Conservation (phyloP, 2,888 invertebrate species). For the Callyntrura guangdongensis region DNA sequence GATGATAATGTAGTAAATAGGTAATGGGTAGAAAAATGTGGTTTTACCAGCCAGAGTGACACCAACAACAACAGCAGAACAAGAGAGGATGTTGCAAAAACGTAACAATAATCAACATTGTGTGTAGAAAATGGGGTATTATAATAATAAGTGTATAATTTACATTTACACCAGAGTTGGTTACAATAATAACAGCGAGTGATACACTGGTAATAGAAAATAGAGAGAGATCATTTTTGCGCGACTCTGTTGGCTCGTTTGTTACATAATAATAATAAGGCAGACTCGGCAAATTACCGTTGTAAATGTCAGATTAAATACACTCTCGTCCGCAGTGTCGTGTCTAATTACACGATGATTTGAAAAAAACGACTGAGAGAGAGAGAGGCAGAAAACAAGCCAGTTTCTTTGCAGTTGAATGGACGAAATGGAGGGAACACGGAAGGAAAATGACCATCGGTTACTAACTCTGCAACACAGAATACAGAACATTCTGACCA, state of each 20-base stretch:
- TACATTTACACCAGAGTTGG: not conserved
- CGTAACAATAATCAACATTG: not conserved
- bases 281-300: slow-evolving; percentile 61
- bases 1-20: slow-evolving; percentile 25
- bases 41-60: slow-evolving; percentile 28
- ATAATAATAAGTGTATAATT: not conserved
- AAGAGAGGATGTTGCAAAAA: not conserved
- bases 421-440: slow-evolving; percentile 7
- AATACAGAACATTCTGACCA: no score
- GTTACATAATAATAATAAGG: slow-evolving; percentile 48
- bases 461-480: not conserved
- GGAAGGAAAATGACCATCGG: not conserved
- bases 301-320: slow-evolving; percentile 76
- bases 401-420: not conserved
- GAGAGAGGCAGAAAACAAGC: not conserved
- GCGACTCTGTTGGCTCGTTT: not conserved
- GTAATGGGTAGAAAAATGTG: not conserved
- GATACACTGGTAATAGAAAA: not conserved
- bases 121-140: slow-evolving; percentile 1
- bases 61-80: slow-evolving; percentile 3
- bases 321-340: slow-evolving; percentile 15
- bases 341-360: slow-evolving; percentile 71
- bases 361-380: slow-evolving; percentile 20
- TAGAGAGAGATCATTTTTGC: slow-evolving; percentile 12
- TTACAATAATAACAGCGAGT: not conserved